Base-by-base conservation (phyloP, 2,888 invertebrate species). In the Drosophila limbata region DNA sequence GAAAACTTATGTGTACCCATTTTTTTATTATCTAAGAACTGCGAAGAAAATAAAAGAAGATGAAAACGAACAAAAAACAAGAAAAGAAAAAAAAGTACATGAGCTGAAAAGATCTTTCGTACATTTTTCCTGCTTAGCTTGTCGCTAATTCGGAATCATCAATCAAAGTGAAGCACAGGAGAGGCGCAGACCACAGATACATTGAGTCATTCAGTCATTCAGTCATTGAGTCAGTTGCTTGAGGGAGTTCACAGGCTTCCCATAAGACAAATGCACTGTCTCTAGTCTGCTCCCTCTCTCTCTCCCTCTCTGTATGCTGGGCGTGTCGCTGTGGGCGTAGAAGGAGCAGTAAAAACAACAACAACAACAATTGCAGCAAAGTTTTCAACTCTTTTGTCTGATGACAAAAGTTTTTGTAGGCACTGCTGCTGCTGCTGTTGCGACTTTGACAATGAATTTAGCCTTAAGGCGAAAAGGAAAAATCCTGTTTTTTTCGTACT, bases 361-460 rank as follows among this genome's bases (percentile, higher is more conserved):
- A 45, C 21, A 25, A 28, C 33, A 44, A 15, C 42, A 59, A 25
- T 37, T 33, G 25, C 52, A 61, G 48, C 63, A 65, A 82, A 81
- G 59, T 83, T 84, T 70, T 69, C 80, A 84, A 84, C 84, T 84
- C 84, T 84, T 84, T 88, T 88, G 88, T 84, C 80, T 85, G 88
- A 77, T 88, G 80, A 88, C 83, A 84, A 88, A 87, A 88, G 83
- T 88, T 84, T 79, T 85, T 87, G 87, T 87, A 81, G 84, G 87
- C 84, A 6, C 25, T 25, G 57, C 42, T 63, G 62, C 19, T 47
- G 53, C 62, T 56, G 65, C 52, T 64, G 60, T 55, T 73, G 71
- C 82, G 89, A 86, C 89, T 86, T 86, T 86, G 86, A 89, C 86
- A 86, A 89, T 86, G 86, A 86, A 89, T 82, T 89, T 79, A 40